phyloP scores from a whole-genome alignment of 2,113 vertebrate genomes.

The Trinectes maculatus region DNA sequence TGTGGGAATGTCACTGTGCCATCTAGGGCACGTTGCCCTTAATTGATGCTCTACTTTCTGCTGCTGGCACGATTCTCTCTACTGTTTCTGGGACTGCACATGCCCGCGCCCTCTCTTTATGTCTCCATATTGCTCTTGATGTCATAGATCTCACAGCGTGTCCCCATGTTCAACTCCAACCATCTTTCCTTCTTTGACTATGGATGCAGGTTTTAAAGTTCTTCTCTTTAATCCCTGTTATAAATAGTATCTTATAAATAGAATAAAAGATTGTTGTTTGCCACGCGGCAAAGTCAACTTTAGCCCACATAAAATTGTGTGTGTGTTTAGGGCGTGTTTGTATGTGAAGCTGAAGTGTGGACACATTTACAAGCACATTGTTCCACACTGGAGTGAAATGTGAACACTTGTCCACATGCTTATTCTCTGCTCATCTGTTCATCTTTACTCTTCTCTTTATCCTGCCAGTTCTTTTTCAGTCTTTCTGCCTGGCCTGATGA shows the following conservation, averaged over 20 bases:
- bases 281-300: conserved; percentile 46
- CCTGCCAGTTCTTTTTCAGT: conserved; percentile 8
- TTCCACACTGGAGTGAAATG: neutral
- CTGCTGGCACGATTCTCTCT: conserved; percentile 70
- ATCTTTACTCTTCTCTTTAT: neutral
- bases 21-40: conserved; percentile 78
- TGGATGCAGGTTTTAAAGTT: conserved; percentile 28
- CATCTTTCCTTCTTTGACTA: neutral
- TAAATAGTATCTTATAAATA: conserved; percentile 63
- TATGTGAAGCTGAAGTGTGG: neutral
- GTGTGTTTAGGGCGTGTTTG: conserved; percentile 7
- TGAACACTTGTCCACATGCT: conserved; percentile 8
- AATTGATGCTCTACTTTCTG: conserved; percentile 83
- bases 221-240: conserved; percentile 20
- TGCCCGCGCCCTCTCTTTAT: conserved; percentile 20
- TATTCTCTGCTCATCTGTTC: conserved; percentile 13
- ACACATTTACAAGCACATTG: neutral
- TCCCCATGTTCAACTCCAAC: conserved; percentile 1
- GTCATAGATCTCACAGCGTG: neutral
- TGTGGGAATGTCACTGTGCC: conserved; percentile 70
- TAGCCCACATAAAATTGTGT: neutral
- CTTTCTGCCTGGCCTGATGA: neutral
- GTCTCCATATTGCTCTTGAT: conserved; percentile 34
- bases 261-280: conserved; percentile 60
- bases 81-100: conserved; percentile 69